Percentiles rank a stretch among this genome's conserved stretches.
These are phyloP conservation scores for Cotesia typhae DNA, from an alignment of 1,140 invertebrate species.

Conservation along the genomic window DNA sequence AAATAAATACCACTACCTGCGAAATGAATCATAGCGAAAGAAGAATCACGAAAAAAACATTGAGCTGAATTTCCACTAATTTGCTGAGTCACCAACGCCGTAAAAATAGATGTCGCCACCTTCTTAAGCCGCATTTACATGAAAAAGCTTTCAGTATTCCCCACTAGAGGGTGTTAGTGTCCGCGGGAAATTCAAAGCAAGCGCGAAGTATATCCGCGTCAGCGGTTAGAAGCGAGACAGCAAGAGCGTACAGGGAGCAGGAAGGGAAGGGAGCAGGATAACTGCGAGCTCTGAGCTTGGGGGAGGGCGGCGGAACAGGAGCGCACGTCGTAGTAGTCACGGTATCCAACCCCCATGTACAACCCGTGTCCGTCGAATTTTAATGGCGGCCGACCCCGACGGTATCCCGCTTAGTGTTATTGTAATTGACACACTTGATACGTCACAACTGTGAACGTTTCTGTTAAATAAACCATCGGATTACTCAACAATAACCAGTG, in stretches of 20 bases:
- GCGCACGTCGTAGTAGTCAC: slow-evolving; percentile 49
- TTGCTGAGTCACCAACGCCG: no score
- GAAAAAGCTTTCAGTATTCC: not conserved
- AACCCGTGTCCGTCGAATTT: slow-evolving; percentile 51
- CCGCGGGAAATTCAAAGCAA: not conserved
- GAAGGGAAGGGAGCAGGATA: slow-evolving; percentile 1
- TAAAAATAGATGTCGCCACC: no score
- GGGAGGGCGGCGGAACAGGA: slow-evolving; percentile 40
- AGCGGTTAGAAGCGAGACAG: not conserved
- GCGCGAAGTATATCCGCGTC: not conserved
- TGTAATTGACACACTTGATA: slow-evolving; percentile 49
- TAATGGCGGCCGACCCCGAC: slow-evolving; percentile 59
- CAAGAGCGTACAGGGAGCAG: not conserved
- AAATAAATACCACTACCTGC: no score
- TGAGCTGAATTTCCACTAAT: no score
- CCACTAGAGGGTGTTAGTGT: not conserved
- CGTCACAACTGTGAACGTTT: slow-evolving; percentile 16
- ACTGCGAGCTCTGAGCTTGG: slow-evolving; percentile 22
- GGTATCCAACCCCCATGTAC: slow-evolving; percentile 50
- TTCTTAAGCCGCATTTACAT: not conserved
- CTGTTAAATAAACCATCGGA: not conserved
- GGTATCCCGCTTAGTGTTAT: slow-evolving; percentile 54
- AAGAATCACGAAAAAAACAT: no score
- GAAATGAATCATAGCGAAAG: no score
- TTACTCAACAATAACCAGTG: slow-evolving; percentile 14